These are phyloP conservation scores for Crossoptilon crossoptilon DNA, from an alignment of 2,797 vertebrate genomes.

Conservation along the genomic window DNA sequence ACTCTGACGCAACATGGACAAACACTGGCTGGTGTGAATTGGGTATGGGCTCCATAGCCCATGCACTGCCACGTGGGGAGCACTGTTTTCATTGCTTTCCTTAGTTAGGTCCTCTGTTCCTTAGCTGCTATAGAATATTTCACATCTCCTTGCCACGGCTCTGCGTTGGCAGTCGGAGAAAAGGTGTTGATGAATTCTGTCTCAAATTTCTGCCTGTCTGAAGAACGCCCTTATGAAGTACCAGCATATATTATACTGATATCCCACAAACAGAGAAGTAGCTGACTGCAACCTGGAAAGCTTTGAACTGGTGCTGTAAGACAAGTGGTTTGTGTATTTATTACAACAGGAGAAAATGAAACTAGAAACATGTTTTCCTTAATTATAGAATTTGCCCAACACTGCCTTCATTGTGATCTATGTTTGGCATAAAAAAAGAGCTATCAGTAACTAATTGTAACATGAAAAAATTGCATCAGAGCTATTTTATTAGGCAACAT, in stretches of 20 bases:
- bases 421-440: neutral
- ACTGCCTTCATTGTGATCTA: slow-evolving; percentile 3
- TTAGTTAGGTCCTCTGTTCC: slow-evolving; percentile 5
- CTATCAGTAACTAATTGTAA: slow-evolving; percentile 12
- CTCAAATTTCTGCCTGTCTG: slow-evolving; percentile 60
- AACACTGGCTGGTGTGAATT: neutral
- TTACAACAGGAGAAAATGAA: slow-evolving; percentile 45
- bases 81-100: neutral
- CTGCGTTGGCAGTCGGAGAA: slow-evolving; percentile 54
- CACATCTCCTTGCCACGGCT: slow-evolving; percentile 47
- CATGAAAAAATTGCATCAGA: neutral
- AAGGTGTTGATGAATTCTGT: slow-evolving; percentile 70
- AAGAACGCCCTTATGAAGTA: slow-evolving; percentile 55
- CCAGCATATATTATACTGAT: slow-evolving; percentile 33
- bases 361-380: slow-evolving; percentile 22
- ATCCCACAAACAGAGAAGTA: slow-evolving; percentile 32
- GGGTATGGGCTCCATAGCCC: neutral
- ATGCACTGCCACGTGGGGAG: neutral
- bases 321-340: slow-evolving; percentile 45
- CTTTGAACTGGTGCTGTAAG: slow-evolving; percentile 38
- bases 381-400: slow-evolving; percentile 20
- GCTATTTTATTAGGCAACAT: neutral
- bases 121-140: slow-evolving; percentile 28
- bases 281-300: slow-evolving; percentile 40
- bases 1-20: rapidly evolving